Conservation (phyloP, 2,113 vertebrate genomes). For the Pomatorhinus ruficollis region DNA sequence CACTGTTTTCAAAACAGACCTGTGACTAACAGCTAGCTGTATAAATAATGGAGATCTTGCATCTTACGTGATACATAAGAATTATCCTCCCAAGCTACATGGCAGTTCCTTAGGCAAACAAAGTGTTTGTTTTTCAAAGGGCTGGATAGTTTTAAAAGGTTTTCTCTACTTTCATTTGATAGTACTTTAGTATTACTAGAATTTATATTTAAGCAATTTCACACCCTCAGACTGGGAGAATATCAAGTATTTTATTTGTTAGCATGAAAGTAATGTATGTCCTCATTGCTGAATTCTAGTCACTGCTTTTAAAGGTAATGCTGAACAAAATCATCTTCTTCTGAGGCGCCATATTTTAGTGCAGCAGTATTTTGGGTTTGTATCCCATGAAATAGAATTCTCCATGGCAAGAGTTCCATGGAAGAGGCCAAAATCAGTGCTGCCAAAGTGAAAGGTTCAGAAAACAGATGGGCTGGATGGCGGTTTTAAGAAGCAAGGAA, state of each 20-base stretch:
- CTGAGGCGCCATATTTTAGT: background rate
- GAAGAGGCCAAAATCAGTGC: background rate
- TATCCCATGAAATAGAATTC: background rate
- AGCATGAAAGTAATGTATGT: background rate
- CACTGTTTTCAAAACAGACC: constrained; percentile 25
- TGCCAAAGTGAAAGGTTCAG: constrained; percentile 8
- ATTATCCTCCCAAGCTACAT: background rate
- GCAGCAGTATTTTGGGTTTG: background rate
- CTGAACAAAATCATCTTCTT: background rate
- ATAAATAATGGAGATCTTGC: constrained; percentile 22
- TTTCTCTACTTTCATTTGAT: background rate
- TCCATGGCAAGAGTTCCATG: background rate
- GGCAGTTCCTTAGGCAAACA: background rate
- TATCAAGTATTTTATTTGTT: background rate
- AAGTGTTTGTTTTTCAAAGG: background rate
- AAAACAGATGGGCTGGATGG: constrained; percentile 41
- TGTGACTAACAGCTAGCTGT: constrained; percentile 16
- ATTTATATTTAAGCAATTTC: background rate
- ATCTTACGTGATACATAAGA: background rate
- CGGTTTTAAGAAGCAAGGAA: background rate
- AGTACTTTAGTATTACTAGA: background rate
- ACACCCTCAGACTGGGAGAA: background rate
- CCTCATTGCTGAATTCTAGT: background rate
- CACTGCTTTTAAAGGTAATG: background rate
- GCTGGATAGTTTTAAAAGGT: background rate